Evolutionary conservation across 2,113 vertebrate species (phyloP).

Genomic region (Dromaius novaehollandiae): DNA sequence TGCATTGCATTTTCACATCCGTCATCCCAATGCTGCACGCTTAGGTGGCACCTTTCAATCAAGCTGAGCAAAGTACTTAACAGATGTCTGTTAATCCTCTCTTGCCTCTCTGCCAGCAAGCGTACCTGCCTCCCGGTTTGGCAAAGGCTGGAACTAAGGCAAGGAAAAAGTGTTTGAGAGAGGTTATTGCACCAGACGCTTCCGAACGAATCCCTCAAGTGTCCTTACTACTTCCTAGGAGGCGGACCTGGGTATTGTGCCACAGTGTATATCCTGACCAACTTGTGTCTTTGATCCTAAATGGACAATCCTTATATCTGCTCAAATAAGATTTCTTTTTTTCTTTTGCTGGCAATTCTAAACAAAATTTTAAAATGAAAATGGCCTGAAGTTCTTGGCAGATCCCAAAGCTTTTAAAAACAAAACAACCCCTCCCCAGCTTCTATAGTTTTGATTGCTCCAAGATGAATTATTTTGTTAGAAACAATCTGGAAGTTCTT

Average conservation of each 20-base stretch:
- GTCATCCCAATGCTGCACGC: background rate
- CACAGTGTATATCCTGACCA: background rate
- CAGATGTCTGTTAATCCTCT: background rate
- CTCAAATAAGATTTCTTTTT: background rate
- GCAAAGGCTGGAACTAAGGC: background rate
- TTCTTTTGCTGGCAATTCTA: background rate
- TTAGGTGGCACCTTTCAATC: background rate
- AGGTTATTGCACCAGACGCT: background rate
- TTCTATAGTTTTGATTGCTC: background rate
- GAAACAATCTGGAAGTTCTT: background rate
- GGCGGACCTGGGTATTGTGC: background rate
- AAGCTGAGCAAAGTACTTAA: background rate
- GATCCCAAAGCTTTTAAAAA: background rate
- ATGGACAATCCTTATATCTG: background rate
- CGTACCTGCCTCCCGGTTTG: background rate
- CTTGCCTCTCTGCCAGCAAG: background rate
- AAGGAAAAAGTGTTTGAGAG: background rate
- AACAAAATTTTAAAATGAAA: background rate
- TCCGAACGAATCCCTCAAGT: background rate
- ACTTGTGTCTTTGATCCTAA: background rate
- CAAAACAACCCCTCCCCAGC: background rate
- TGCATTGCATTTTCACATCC: background rate
- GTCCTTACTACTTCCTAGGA: background rate
- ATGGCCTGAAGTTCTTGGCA: background rate
- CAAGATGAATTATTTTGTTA: background rate